Conservation (phyloP, 2,113 vertebrate genomes). For the Hippocampus mohnikei region DNA sequence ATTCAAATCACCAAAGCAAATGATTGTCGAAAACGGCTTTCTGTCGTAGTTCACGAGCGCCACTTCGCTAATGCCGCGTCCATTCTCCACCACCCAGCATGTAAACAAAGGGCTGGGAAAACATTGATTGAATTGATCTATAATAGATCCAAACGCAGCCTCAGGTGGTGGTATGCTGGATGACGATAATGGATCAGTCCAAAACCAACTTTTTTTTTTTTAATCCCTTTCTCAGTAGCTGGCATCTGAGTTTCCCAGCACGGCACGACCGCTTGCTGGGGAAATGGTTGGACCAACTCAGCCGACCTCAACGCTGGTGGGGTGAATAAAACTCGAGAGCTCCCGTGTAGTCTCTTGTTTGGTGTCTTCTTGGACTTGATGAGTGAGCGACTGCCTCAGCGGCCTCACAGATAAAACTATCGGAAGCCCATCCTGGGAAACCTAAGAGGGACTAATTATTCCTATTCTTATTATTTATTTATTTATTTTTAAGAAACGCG, state of each 20-base stretch:
- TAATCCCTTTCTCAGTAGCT: background rate
- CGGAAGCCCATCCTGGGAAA: constrained; percentile 1
- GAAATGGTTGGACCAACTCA: background rate
- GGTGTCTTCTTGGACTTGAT: constrained; percentile 30
- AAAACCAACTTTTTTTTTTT: constrained; percentile 28
- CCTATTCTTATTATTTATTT: too few species aligned
- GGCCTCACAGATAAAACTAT: constrained; percentile 35
- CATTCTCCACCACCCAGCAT: constrained; percentile 39
- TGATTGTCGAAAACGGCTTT: constrained; percentile 63
- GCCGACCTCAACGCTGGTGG: background rate
- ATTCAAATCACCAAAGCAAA: constrained; percentile 69
- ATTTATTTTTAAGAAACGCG: background rate
- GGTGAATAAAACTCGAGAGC: constrained; percentile 29
- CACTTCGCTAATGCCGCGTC: constrained; percentile 42
- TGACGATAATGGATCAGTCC: constrained; percentile 53
- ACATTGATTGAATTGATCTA: constrained; percentile 55
- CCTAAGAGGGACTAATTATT: background rate
- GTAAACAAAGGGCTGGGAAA: constrained; percentile 52
- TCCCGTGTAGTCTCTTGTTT: constrained; percentile 44
- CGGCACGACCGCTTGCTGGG: background rate
- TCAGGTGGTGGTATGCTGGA: constrained; percentile 44
- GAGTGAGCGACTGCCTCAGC: constrained; percentile 30
- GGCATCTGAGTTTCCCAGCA: background rate
- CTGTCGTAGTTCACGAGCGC: constrained; percentile 61
- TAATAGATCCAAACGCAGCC: constrained; percentile 58